Percentiles rank a stretch among this genome's conserved stretches.
Evolutionary conservation across 2,797 vertebrate genomes (phyloP).

Genomic region (Gymnoscopelus braueri): DNA sequence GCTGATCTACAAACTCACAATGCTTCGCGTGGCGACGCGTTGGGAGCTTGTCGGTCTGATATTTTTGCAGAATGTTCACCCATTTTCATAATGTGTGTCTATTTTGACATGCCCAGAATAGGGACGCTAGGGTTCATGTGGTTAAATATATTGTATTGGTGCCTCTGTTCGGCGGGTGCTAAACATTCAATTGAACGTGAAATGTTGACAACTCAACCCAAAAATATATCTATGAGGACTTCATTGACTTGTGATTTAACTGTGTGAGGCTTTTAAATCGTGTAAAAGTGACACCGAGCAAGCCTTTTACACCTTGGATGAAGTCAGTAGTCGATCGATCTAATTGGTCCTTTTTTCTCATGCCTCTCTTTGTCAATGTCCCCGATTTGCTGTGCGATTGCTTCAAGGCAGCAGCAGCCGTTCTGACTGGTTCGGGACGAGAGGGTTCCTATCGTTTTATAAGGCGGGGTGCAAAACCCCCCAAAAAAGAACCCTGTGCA

Average conservation of each 20-base stretch:
- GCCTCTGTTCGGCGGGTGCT: conserved; percentile 53
- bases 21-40: too few relatives aligned
- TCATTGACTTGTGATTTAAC: conserved; percentile 87
- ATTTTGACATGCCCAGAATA: too few relatives aligned
- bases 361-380: conserved; percentile 79
- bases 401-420: conserved; percentile 81
- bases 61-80: too few relatives aligned
- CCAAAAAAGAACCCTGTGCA: conserved; percentile 37
- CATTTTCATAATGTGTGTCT: too few relatives aligned
- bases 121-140: too few relatives aligned
- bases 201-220: conserved; percentile 89
- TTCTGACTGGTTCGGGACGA: conserved; percentile 67
- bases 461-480: conserved; percentile 39
- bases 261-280: conserved; percentile 85
- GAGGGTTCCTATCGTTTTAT: conserved; percentile 50
- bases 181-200: conserved; percentile 60
- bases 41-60: too few relatives aligned
- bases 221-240: conserved; percentile 86
- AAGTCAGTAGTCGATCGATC: conserved; percentile 82
- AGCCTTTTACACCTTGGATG: conserved; percentile 84
- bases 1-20: too few relatives aligned
- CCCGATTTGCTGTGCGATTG: conserved; percentile 82
- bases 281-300: conserved; percentile 81
- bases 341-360: conserved; percentile 76
- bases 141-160: conserved; percentile 32